Base-by-base conservation (phyloP, 2,113 vertebrate genomes). In the Dryoscopus gambensis region DNA sequence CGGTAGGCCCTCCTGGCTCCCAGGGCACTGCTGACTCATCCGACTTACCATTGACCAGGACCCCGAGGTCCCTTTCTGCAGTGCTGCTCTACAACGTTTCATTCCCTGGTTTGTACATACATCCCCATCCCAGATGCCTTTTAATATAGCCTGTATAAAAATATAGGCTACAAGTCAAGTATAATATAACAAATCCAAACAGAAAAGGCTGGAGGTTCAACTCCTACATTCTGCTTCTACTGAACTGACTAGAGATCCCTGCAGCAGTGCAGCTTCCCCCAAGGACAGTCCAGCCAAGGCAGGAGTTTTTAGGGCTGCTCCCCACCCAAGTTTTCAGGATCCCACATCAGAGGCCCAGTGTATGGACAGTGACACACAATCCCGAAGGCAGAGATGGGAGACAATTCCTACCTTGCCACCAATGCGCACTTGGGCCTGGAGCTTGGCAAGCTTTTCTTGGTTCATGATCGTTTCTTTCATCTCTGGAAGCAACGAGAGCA, bases 401-500 rank as follows among this genome's bases (percentile, higher is more conserved):
- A 25, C 14, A 10, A 17, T 68, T 94, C 97, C 98, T 98, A 99
- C 99, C 98, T 99, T 99, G 93, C 99, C 99, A 65, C 99, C 99
- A 84, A 99, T 99, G 98, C 99, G 99, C 96, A 99, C 99, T 98
- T 99, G 99, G 25, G 99, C 99, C 98, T 99, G 99, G 42, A 99
- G 98, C 86, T 99, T 99, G 93, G 99, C 99, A 62, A 99, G 98
- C 97, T 99, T 99, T 93, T 99, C 99, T 94, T 99, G 99, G 98
- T 99, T 99, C 99, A 99, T 99, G 80, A 99, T 98, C 19, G 98
- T 98, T 98, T 99, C 99, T 99, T 99, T 99, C 99, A 99, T 99
- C 99, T 99, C 95, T 12, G 96, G 95, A 57, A 81, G 10, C 44
- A 94, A 87, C 35, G 22, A 80, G 23, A 37, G 35, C 37, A 6